phyloP scores from a whole-genome alignment of 2,113 vertebrate species.

The Bombycilla garrulus region DNA sequence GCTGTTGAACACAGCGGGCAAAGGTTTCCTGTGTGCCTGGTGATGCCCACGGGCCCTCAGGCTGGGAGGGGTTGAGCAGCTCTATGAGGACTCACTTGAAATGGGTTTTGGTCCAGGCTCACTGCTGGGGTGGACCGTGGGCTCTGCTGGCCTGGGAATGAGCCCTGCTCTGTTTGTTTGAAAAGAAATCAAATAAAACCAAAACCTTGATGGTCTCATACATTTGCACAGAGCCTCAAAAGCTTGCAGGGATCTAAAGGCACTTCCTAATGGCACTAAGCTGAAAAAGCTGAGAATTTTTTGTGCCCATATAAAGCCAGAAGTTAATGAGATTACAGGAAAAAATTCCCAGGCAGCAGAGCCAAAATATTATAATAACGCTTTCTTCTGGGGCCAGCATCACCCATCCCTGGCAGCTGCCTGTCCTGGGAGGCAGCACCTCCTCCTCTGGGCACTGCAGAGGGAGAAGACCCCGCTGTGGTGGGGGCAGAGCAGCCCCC shows the following conservation, averaged over 20 bases:
- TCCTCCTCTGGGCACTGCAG: background rate
- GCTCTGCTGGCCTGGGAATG: background rate
- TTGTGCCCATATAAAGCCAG: constrained; percentile 60
- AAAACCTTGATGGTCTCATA: background rate
- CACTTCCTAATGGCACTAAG: constrained; percentile 12
- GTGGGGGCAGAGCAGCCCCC: background rate
- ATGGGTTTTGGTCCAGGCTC: background rate
- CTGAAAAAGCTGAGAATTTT: constrained; percentile 46
- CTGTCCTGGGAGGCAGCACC: background rate
- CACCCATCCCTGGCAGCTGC: constrained; percentile 37
- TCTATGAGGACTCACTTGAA: background rate
- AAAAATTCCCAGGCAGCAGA: constrained; percentile 32
- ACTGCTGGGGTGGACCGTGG: accelerated
- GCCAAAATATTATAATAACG: constrained; percentile 57
- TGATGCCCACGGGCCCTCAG: accelerated
- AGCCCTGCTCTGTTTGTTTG: background rate
- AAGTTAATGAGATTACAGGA: constrained; percentile 56
- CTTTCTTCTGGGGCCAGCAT: constrained; percentile 61
- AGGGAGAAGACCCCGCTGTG: background rate
- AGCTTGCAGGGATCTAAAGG: background rate
- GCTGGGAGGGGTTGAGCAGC: background rate
- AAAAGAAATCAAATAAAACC: background rate
- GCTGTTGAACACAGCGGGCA: accelerated
- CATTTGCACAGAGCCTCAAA: background rate
- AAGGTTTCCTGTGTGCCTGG: background rate